Evolutionary conservation across 2,888 invertebrate genomes (phyloP).

Genomic region (Oxycera nigricornis): DNA sequence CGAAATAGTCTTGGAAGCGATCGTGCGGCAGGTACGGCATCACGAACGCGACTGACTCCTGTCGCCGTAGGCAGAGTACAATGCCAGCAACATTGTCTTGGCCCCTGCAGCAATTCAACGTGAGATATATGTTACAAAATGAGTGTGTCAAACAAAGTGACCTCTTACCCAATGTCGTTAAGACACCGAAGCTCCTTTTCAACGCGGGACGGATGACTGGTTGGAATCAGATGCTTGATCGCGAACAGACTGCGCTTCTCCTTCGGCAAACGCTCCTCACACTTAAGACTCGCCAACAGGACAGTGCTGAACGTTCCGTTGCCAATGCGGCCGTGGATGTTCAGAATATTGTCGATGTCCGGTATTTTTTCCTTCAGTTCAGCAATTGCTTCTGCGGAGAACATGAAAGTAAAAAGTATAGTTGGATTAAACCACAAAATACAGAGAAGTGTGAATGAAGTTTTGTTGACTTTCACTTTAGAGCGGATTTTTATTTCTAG

Average conservation of each 20-base stretch:
- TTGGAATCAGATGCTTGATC: conserved; percentile 86
- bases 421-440: too few relatives aligned
- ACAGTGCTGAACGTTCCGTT: conserved; percentile 90
- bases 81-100: conserved; percentile 82
- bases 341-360: conserved; percentile 69
- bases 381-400: conserved; percentile 54
- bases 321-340: conserved; percentile 75
- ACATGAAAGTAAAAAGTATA: too few relatives aligned
- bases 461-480: too few relatives aligned
- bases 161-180: conserved; percentile 73
- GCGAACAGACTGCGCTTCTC: conserved; percentile 72
- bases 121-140: not conserved
- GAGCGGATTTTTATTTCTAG: too few relatives aligned
- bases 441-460: too few relatives aligned
- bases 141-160: conserved; percentile 17
- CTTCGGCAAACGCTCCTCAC: conserved; percentile 59
- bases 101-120: conserved; percentile 66
- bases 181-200: conserved; percentile 83
- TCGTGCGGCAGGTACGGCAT: conserved; percentile 90
- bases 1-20: conserved; percentile 79
- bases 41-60: conserved; percentile 83
- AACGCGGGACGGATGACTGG: conserved; percentile 81
- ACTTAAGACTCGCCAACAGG: conserved; percentile 73
- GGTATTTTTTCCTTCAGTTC: conserved; percentile 65
- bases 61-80: conserved; percentile 76